phyloP scores from a whole-genome alignment of 1,140 invertebrate species.

The Temnothorax longispinosus region DNA sequence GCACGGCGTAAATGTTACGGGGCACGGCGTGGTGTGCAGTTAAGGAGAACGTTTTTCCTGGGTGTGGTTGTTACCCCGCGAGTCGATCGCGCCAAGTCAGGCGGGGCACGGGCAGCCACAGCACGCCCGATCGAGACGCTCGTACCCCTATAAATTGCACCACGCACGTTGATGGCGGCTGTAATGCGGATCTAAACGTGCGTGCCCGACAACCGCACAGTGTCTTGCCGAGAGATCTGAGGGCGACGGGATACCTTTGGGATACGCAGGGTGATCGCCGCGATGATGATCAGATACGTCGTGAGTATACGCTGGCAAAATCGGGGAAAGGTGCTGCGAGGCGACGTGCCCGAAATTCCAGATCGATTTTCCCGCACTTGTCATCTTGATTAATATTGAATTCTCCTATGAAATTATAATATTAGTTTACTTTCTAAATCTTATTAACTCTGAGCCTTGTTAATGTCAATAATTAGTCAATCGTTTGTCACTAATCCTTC shows the following conservation, averaged over 20 bases:
- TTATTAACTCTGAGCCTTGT: not conserved
- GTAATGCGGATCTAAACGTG: conserved; percentile 74
- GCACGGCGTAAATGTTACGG: conserved; percentile 78
- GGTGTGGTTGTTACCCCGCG: conserved; percentile 74
- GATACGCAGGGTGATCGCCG: conserved; percentile 39
- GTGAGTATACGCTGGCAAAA: conserved; percentile 71
- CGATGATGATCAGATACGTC: conserved; percentile 73
- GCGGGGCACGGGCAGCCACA: conserved; percentile 76
- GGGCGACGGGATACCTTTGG: conserved; percentile 14
- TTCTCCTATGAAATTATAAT: not conserved
- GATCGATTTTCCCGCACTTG: not conserved
- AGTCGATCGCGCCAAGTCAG: conserved; percentile 74
- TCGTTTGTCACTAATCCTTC: not conserved
- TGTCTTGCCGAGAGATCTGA: conserved; percentile 20
- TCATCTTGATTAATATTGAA: not conserved
- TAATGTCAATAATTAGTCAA: not conserved
- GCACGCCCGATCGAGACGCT: conserved; percentile 65
- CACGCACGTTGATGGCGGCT: conserved; percentile 75
- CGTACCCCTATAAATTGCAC: conserved; percentile 84
- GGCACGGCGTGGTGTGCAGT: conserved; percentile 64
- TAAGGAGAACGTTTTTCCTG: conserved; percentile 75
- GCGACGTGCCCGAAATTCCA: not conserved
- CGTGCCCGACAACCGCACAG: conserved; percentile 48
- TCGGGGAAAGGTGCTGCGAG: not conserved
- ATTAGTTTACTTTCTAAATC: not conserved